phyloP scores from a whole-genome alignment of 1,140 invertebrate species.

The Neodiprion lecontei region DNA sequence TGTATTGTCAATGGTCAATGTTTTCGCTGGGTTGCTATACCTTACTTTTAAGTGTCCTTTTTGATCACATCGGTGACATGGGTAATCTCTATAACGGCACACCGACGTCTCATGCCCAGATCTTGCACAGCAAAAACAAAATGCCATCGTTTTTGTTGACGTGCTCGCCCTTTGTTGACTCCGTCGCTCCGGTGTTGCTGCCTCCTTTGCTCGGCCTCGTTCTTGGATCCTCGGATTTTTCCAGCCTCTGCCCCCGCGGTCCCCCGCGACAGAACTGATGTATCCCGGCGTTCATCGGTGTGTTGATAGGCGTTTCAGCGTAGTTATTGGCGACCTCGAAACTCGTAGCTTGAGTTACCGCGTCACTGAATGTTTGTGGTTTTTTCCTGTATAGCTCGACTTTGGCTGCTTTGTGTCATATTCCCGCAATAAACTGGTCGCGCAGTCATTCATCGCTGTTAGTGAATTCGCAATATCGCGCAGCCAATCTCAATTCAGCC shows the following conservation, averaged over 20 bases:
- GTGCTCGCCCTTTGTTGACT: too few species aligned
- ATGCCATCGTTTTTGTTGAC: too few species aligned
- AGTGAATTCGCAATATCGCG: conserved; percentile 14
- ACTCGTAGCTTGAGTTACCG: conserved; percentile 4
- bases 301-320: not conserved
- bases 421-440: conserved; percentile 8
- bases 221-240: not conserved
- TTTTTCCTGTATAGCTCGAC: conserved; percentile 18
- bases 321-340: conserved; percentile 6
- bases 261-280: not conserved
- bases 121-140: conserved; percentile 13
- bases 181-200: too few species aligned
- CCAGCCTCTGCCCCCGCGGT: not conserved
- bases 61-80: conserved; percentile 13
- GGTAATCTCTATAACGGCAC: conserved; percentile 15
- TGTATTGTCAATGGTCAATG: conserved; percentile 3
- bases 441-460: conserved; percentile 11
- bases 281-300: not conserved
- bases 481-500: conserved; percentile 7
- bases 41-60: conserved; percentile 15
- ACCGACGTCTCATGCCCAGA: conserved; percentile 9
- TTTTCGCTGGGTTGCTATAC: conserved; percentile 9
- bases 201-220: too few species aligned
- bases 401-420: not conserved
- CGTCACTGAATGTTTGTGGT: conserved; percentile 8